Percentiles rank a stretch among this genome's conserved stretches.
These are phyloP conservation scores for Porites divaricata DNA, from an alignment of 92 coral and sea anemone genomes.

Conservation along the genomic window DNA sequence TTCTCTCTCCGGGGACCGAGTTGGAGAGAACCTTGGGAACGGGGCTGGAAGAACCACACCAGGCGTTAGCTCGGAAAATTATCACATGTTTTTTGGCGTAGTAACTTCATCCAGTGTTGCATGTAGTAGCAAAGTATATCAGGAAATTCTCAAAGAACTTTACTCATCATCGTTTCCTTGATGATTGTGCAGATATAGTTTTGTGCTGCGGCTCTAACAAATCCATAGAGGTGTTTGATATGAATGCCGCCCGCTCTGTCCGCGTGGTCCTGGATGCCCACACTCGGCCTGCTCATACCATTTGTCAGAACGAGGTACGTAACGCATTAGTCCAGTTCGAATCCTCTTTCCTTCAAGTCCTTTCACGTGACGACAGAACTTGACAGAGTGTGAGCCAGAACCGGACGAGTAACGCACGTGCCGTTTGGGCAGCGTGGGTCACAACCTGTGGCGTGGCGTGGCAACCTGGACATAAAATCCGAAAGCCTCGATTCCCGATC, in stretches of 20 bases:
- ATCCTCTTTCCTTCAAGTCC: too few species aligned
- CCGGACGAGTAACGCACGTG: too few species aligned
- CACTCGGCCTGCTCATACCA: slow-evolving; percentile 82
- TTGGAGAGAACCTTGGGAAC: too few species aligned
- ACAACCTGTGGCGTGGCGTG: too few species aligned
- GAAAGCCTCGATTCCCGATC: too few species aligned
- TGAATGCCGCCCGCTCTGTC: slow-evolving; percentile 88
- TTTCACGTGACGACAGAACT: too few species aligned
- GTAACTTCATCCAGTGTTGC: not conserved
- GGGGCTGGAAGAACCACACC: too few species aligned
- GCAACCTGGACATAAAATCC: too few species aligned
- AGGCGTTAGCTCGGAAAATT: not conserved
- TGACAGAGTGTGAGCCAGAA: too few species aligned
- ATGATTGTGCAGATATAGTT: slow-evolving; percentile 72
- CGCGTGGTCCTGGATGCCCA: slow-evolving; percentile 90
- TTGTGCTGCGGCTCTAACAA: slow-evolving; percentile 94
- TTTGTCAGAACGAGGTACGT: slow-evolving; percentile 89
- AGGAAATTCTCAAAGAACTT: not conserved
- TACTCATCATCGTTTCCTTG: slow-evolving; percentile 31
- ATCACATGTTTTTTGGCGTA: not conserved
- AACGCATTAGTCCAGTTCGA: not conserved
- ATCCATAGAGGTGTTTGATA: slow-evolving; percentile 90
- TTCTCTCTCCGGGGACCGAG: too few species aligned
- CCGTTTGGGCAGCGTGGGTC: too few species aligned
- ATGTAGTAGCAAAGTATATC: not conserved